phyloP scores from a whole-genome alignment of 1,140 invertebrate species.

The Cephus cinctus region DNA sequence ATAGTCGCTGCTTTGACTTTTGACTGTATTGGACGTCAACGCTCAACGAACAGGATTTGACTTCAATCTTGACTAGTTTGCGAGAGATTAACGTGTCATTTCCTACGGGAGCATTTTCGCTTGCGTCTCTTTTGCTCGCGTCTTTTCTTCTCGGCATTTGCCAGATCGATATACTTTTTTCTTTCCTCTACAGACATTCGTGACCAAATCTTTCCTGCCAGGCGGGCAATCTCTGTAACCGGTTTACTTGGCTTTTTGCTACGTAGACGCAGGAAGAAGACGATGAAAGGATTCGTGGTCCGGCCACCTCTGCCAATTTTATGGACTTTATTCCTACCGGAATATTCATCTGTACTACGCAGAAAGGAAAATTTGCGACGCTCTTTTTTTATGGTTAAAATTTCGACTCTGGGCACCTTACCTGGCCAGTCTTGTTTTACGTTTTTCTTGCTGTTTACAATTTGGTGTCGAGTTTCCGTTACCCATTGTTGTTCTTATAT shows the following conservation, averaged over 20 bases:
- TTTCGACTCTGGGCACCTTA: no score
- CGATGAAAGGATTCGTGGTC: conserved; percentile 44
- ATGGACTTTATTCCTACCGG: not conserved
- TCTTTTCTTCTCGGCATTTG: conserved; percentile 40
- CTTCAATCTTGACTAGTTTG: no score
- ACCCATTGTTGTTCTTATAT: conserved; percentile 10
- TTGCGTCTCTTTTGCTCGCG: conserved; percentile 23
- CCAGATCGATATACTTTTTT: conserved; percentile 46
- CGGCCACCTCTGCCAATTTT: conserved; percentile 10
- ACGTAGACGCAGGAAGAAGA: conserved; percentile 41
- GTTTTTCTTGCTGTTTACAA: not conserved
- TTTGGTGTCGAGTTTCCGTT: conserved; percentile 2
- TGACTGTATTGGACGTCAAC: no score
- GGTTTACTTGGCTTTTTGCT: conserved; percentile 36
- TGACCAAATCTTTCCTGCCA: conserved; percentile 44
- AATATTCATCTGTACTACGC: conserved; percentile 39
- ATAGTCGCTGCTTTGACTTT: no score
- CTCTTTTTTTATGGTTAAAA: not conserved
- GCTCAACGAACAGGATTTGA: no score
- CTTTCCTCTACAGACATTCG: conserved; percentile 36
- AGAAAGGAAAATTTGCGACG: conserved; percentile 23
- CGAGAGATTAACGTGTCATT: not conserved
- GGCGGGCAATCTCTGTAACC: conserved; percentile 39
- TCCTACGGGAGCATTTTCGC: conserved; percentile 8
- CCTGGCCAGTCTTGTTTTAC: not conserved